A percentile compares a stretch with the other conserved stretches of the same genome.
These are phyloP conservation scores for Oligia latruncula DNA, from an alignment of 2,888 invertebrate genomes.

Conservation along the genomic window DNA sequence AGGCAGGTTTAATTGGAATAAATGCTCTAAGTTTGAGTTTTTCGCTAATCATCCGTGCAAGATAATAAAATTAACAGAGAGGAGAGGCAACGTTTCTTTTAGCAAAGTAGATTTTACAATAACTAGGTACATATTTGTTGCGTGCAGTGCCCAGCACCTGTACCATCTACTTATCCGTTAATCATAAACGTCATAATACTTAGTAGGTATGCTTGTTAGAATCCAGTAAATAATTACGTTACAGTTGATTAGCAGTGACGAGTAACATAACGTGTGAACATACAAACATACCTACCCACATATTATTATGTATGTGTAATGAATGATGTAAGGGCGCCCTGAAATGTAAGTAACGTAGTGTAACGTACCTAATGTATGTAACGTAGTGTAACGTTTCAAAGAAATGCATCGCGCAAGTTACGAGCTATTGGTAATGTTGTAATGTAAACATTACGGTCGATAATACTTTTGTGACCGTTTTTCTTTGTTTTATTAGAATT, in stretches of 20 bases:
- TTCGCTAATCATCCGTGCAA: not conserved
- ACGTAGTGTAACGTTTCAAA: slow-evolving; percentile 15
- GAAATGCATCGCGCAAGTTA: slow-evolving; percentile 29
- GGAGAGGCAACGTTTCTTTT: not conserved
- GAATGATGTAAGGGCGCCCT: slow-evolving; percentile 40
- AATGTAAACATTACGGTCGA: not conserved
- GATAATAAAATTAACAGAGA: not conserved
- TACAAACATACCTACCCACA: not conserved
- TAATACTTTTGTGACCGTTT: no score
- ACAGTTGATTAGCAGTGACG: slow-evolving; percentile 41
- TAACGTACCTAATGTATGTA: slow-evolving; percentile 4
- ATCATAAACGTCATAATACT: slow-evolving; percentile 10
- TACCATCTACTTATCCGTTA: not conserved
- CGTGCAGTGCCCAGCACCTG: not conserved
- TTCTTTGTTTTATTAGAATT: no score
- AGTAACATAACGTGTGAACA: slow-evolving; percentile 28
- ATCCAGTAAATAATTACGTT: slow-evolving; percentile 29
- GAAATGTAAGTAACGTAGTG: slow-evolving; percentile 12
- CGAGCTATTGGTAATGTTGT: not conserved
- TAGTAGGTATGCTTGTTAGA: slow-evolving; percentile 8
- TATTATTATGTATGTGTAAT: slow-evolving; percentile 12
- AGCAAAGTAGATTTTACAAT: not conserved
- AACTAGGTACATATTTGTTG: not conserved
- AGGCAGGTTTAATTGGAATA: not conserved
- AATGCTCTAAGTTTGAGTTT: not conserved